A percentile compares a stretch with the other conserved stretches of the same genome.
phyloP scores from a whole-genome alignment of 2,113 vertebrate species.

The Ctenomys sociabilis region DNA sequence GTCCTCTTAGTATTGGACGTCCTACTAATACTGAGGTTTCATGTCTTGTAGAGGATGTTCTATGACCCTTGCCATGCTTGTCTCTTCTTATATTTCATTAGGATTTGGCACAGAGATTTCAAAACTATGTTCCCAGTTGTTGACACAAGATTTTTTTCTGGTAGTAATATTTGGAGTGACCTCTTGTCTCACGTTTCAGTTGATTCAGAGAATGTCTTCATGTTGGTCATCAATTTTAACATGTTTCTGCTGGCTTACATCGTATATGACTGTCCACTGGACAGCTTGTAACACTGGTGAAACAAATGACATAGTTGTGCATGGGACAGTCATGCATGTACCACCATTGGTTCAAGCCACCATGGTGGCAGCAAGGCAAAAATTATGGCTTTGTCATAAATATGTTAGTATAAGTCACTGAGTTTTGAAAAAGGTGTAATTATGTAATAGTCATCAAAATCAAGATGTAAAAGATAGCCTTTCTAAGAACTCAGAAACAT shows the following conservation, averaged over 20 bases:
- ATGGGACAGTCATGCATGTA: not conserved
- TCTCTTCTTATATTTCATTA: constrained; percentile 37
- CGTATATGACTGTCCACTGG: not conserved
- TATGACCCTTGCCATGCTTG: not conserved
- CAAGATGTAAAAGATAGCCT: not conserved
- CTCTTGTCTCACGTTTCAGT: constrained; percentile 1
- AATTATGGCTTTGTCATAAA: not conserved
- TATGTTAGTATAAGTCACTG: not conserved
- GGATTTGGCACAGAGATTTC: constrained; percentile 13
- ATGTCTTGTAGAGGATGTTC: not conserved
- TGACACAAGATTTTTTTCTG: constrained; percentile 5
- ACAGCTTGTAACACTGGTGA: not conserved
- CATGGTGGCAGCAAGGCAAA: not conserved
- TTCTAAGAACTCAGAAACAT: not conserved
- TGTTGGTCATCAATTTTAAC: not conserved
- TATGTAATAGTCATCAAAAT: constrained; percentile 16
- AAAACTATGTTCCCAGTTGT: constrained; percentile 16
- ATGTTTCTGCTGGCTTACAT: not conserved
- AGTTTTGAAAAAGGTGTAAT: not conserved
- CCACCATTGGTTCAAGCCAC: not conserved
- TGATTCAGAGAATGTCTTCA: constrained; percentile 31
- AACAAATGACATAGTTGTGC: not conserved
- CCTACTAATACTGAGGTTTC: not conserved
- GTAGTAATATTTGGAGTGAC: not conserved
- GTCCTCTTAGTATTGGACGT: not conserved